Evolutionary conservation across 2,888 invertebrate species (phyloP).

Genomic region (Diploptera punctata): DNA sequence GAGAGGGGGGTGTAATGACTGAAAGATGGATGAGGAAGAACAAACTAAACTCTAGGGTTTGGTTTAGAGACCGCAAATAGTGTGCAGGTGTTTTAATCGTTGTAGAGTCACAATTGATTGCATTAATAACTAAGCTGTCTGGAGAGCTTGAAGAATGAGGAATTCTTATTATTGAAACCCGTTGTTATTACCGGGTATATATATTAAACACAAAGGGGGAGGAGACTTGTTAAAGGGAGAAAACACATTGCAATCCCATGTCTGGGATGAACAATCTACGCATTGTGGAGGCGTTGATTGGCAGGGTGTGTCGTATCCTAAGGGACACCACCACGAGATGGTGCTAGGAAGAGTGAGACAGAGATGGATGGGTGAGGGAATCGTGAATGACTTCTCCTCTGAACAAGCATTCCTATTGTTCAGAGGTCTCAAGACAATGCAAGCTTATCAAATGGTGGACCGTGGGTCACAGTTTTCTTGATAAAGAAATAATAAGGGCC

Average conservation of each 20-base stretch:
- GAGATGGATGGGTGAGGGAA: conserved; percentile 13
- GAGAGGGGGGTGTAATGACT: no score
- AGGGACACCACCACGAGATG: neutral
- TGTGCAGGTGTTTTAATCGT: no score
- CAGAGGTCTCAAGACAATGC: conserved; percentile 11
- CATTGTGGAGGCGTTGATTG: conserved; percentile 24
- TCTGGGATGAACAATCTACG: conserved; percentile 20
- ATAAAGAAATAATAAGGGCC: no score
- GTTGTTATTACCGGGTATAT: neutral
- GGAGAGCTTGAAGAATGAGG: neutral
- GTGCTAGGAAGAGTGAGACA: no score
- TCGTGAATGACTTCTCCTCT: conserved; percentile 7
- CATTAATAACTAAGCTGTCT: no score
- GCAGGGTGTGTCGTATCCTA: conserved; percentile 5
- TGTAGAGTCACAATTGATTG: no score
- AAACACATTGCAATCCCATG: conserved; percentile 12
- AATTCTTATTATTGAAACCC: conserved; percentile 31
- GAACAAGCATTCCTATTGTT: neutral
- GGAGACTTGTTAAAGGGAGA: conserved; percentile 6
- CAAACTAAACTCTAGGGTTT: no score
- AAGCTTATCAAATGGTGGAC: no score
- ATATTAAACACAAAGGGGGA: neutral
- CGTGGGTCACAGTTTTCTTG: no score
- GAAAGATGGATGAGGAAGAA: no score
- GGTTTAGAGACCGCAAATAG: no score